Percentiles rank a stretch among this genome's conserved stretches.
These are phyloP conservation scores for Stramonita haemastoma DNA, from an alignment of 2,888 invertebrate genomes.

Conservation along the genomic window DNA sequence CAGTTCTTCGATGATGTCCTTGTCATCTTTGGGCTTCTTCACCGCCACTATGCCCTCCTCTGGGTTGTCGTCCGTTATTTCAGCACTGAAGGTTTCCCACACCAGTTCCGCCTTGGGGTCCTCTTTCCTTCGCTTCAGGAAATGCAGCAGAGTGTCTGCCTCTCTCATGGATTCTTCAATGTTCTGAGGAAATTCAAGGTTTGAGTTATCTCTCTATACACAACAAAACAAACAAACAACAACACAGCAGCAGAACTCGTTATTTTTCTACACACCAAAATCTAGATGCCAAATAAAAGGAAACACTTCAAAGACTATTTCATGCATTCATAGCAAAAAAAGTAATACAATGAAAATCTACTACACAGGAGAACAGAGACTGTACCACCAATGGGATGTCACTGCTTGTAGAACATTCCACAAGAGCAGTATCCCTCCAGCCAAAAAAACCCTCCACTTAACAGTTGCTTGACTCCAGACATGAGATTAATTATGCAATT, in stretches of 20 bases:
- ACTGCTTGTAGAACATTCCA: too few relatives aligned
- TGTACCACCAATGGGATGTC: neutral
- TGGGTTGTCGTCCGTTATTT: neutral
- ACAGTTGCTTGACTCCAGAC: neutral
- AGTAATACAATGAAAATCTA: neutral
- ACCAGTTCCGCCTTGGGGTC: slow-evolving; percentile 1
- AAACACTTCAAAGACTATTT: neutral
- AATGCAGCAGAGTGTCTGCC: slow-evolving; percentile 67
- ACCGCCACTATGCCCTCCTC: slow-evolving; percentile 15
- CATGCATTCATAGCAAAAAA: neutral
- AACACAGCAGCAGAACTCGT: neutral
- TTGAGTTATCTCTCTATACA: neutral
- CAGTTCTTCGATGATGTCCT: slow-evolving; percentile 69
- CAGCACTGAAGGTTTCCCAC: neutral
- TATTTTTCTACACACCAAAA: neutral
- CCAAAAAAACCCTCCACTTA: neutral
- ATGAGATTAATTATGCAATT: too few relatives aligned
- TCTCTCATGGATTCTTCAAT: slow-evolving; percentile 61
- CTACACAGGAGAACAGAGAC: neutral
- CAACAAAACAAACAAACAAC: neutral
- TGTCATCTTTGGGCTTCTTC: slow-evolving; percentile 67
- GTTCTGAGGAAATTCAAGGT: slow-evolving; percentile 6
- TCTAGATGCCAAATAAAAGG: neutral
- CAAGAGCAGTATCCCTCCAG: neutral
- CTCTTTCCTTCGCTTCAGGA: slow-evolving; percentile 53